Percentiles rank a stretch among this genome's conserved stretches.
phyloP scores from a whole-genome alignment of 1,140 invertebrate species.

The Notospermus geniculatus region DNA sequence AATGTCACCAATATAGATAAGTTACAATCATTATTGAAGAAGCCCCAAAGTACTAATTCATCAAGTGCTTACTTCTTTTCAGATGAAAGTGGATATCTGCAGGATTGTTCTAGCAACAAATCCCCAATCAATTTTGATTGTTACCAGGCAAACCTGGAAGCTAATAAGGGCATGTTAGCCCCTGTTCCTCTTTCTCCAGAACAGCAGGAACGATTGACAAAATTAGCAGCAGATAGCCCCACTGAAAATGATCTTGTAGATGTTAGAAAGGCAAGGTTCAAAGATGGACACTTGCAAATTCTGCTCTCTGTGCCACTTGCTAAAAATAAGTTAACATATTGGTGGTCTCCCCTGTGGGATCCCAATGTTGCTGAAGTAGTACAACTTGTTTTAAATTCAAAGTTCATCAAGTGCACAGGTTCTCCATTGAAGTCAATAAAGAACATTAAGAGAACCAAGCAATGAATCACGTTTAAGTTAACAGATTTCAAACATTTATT shows the following conservation, averaged over 20 bases:
- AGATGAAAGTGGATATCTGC: not conserved
- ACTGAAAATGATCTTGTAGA: not conserved
- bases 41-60: not conserved
- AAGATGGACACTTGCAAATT: no score
- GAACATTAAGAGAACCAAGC: no score
- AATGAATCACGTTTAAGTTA: no score
- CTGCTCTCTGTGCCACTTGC: no score
- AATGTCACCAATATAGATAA: not conserved
- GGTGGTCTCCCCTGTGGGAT: no score
- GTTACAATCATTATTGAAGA: not conserved
- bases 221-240: not conserved
- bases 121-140: not conserved
- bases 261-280: not conserved
- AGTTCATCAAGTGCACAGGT: no score
- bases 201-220: not conserved
- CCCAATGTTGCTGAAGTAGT: no score
- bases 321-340: no score
- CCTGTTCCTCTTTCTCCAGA: not conserved
- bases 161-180: not conserved
- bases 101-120: not conserved
- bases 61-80: not conserved
- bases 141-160: not conserved
- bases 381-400: no score
- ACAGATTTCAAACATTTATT: no score
- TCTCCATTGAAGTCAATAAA: no score